phyloP scores from a whole-genome alignment of 1,140 invertebrate species.

The Bilobella aurantiaca region DNA sequence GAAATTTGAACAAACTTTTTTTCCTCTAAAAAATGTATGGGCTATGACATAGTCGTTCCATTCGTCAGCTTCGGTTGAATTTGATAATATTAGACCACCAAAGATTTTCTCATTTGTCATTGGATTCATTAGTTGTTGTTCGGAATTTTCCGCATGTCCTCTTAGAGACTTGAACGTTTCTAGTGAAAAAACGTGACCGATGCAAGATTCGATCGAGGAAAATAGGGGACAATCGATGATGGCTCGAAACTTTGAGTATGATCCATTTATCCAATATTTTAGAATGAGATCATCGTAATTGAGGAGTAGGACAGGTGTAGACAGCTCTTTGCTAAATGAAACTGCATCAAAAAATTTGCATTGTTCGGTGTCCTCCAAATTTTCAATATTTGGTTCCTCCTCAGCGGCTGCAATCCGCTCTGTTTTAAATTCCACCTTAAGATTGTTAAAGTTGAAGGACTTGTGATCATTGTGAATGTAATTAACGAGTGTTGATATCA shows the following conservation, averaged over 20 bases:
- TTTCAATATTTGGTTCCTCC: background rate
- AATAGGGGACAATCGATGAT: constrained; percentile 13
- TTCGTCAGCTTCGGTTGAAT: background rate
- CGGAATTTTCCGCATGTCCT: background rate
- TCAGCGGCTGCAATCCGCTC: background rate
- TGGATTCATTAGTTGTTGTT: constrained; percentile 2
- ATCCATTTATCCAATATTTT: constrained; percentile 14
- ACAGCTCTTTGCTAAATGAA: background rate
- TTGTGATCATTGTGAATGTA: constrained; percentile 25
- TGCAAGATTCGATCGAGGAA: background rate
- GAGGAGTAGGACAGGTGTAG: constrained; percentile 9
- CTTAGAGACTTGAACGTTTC: constrained; percentile 10
- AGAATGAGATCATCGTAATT: constrained; percentile 8
- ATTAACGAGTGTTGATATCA: constrained; percentile 22
- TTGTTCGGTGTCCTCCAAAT: background rate
- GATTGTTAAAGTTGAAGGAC: background rate
- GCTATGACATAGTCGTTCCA: constrained; percentile 17
- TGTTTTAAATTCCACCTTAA: constrained; percentile 13
- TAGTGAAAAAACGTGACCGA: constrained; percentile 10
- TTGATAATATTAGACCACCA: constrained; percentile 11
- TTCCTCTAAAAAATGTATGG: constrained; percentile 12
- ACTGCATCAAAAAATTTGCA: constrained; percentile 13
- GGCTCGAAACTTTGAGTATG: constrained; percentile 14
- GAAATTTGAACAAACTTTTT: constrained; percentile 2
- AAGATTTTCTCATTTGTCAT: constrained; percentile 7